Conservation (phyloP, 2,888 invertebrate species). For the Microctonus brassicae region DNA sequence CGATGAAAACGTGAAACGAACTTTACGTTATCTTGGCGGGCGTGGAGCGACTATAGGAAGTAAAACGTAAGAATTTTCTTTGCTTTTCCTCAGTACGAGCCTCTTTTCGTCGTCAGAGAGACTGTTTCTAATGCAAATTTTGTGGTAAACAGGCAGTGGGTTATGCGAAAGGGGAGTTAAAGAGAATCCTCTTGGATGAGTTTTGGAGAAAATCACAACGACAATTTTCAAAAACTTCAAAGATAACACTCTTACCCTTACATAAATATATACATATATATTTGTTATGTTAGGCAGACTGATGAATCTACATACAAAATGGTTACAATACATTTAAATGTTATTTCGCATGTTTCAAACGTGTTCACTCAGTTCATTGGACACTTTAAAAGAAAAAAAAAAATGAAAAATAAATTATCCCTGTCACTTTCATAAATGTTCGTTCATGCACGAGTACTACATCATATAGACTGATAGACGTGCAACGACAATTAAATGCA, state of each 20-base stretch:
- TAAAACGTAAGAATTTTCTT: conserved; percentile 52
- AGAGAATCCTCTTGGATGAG: conserved; percentile 21
- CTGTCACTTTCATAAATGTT: no score
- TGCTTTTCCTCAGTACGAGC: conserved; percentile 15
- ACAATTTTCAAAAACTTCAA: conserved; percentile 43
- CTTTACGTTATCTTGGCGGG: conserved; percentile 40
- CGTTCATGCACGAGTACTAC: no score
- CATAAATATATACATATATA: background rate
- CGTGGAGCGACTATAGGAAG: conserved; percentile 43
- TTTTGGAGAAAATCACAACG: conserved; percentile 29
- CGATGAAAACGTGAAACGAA: conserved; percentile 38
- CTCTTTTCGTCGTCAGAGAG: conserved; percentile 30
- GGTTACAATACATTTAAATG: conserved; percentile 24
- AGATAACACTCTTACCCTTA: conserved; percentile 32
- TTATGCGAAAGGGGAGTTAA: conserved; percentile 9
- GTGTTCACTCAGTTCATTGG: conserved; percentile 47
- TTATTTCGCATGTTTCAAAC: conserved; percentile 47
- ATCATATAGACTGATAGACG: no score
- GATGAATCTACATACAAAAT: background rate
- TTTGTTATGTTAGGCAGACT: background rate
- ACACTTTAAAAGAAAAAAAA: conserved; percentile 28
- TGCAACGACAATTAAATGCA: no score
- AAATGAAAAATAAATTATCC: no score
- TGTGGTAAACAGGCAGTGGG: conserved; percentile 41
- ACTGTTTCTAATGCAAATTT: conserved; percentile 50